Conservation (phyloP, 2,888 invertebrate species). For the Drosophila stalkeri region DNA sequence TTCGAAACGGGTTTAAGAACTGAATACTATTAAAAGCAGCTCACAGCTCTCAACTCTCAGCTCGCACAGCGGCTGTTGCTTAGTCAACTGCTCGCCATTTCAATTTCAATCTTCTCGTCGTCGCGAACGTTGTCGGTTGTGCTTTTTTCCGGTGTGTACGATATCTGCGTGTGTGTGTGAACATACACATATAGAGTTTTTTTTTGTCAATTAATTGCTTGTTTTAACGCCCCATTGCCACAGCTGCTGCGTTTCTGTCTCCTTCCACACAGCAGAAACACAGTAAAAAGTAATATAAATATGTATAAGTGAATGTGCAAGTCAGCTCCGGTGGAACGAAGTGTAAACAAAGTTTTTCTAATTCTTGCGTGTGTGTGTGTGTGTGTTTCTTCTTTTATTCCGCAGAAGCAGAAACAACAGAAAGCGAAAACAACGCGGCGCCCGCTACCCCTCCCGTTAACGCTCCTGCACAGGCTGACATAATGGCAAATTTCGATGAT, state of each 20-base stretch:
- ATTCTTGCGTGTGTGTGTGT: constrained; percentile 44
- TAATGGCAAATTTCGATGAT: constrained; percentile 84
- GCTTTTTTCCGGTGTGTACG: constrained; percentile 13
- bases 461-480: constrained; percentile 59
- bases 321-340: constrained; percentile 19
- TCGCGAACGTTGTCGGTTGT: constrained; percentile 56
- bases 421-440: constrained; percentile 62
- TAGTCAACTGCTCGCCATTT: constrained; percentile 42
- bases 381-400: constrained; percentile 49
- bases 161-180: constrained; percentile 9
- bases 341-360: constrained; percentile 42
- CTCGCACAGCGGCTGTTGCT: constrained; percentile 35
- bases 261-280: constrained; percentile 6
- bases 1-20: constrained; percentile 63
- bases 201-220: constrained; percentile 33
- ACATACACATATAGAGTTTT: constrained; percentile 2
- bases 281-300: constrained; percentile 48
- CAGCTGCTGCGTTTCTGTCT: constrained; percentile 17
- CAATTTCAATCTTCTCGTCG: constrained; percentile 57
- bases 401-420: constrained; percentile 69
- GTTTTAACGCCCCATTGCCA: constrained; percentile 24
- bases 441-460: constrained; percentile 12
- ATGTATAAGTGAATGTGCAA: constrained; percentile 55
- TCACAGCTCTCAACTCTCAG: constrained; percentile 27
- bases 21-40: constrained; percentile 46